Percentiles rank a stretch among this genome's conserved stretches.
Conservation (phyloP, 2,888 invertebrate genomes). For the Dasysyrphus albostriatus region DNA sequence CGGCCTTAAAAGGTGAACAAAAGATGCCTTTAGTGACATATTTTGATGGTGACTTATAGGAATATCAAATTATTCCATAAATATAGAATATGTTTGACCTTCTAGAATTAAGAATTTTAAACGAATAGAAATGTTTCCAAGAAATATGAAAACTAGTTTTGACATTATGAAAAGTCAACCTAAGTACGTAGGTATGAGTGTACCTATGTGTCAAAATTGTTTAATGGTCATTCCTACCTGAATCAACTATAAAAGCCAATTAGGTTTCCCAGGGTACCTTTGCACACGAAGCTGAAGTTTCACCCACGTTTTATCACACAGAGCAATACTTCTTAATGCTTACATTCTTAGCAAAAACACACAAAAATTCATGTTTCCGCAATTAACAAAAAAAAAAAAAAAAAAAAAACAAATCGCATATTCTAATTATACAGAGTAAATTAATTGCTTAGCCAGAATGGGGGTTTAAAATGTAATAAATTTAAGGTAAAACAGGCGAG, state of each 20-base stretch:
- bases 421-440: slow-evolving; percentile 43
- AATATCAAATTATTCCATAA: too few species aligned
- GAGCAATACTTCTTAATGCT: neutral
- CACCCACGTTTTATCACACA: neutral
- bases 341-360: neutral
- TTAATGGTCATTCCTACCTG: neutral
- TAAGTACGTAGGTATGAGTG: too few species aligned
- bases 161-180: neutral
- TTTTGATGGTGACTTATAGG: too few species aligned
- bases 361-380: neutral
- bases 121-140: neutral
- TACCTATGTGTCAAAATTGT: neutral
- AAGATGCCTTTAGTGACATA: too few species aligned
- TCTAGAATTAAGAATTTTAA: neutral
- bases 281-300: neutral
- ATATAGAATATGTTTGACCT: neutral
- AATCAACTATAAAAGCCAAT: neutral
- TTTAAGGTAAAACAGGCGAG: slow-evolving; percentile 37
- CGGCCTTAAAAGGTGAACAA: too few species aligned
- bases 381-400: slow-evolving; percentile 1
- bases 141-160: neutral
- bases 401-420: neutral
- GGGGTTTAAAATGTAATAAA: slow-evolving; percentile 1
- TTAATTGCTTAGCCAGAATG: slow-evolving; percentile 23
- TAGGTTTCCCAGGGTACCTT: neutral